These are phyloP conservation scores for Drosophila pseudoananassae DNA, from an alignment of 1,140 invertebrate genomes.

Conservation along the genomic window DNA sequence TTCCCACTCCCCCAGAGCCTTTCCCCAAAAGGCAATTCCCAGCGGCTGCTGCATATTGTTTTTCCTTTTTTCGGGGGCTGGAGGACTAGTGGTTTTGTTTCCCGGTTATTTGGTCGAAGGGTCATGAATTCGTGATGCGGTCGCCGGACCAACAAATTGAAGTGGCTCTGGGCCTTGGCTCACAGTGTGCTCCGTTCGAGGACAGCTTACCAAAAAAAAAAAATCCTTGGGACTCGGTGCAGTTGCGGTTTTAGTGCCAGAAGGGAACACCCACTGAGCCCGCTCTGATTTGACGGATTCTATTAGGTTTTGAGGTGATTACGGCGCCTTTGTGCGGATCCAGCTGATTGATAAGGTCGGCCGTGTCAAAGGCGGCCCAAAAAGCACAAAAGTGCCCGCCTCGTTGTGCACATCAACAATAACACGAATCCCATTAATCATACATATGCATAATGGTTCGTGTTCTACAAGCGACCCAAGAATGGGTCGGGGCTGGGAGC, in stretches of 20 bases:
- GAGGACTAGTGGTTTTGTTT: slow-evolving; percentile 15
- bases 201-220: not conserved
- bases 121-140: slow-evolving; percentile 77
- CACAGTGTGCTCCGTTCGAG: slow-evolving; percentile 23
- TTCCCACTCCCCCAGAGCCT: not conserved
- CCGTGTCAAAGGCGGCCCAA: slow-evolving; percentile 21
- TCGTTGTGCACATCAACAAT: slow-evolving; percentile 65
- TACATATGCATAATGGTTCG: slow-evolving; percentile 76
- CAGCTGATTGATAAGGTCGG: slow-evolving; percentile 46
- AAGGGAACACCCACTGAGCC: not conserved
- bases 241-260: slow-evolving; percentile 26
- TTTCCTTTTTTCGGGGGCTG: slow-evolving; percentile 1
- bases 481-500: slow-evolving; percentile 8
- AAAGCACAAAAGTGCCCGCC: slow-evolving; percentile 23
- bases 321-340: slow-evolving; percentile 31
- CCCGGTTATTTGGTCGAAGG: slow-evolving; percentile 67
- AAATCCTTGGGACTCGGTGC: slow-evolving; percentile 7
- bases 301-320: slow-evolving; percentile 45
- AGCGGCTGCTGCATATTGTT: slow-evolving; percentile 44
- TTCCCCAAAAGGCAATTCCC: slow-evolving; percentile 27
- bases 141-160: slow-evolving; percentile 70
- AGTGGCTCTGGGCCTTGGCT: slow-evolving; percentile 61
- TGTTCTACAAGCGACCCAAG: slow-evolving; percentile 53
- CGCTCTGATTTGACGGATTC: slow-evolving; percentile 44
- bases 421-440: slow-evolving; percentile 80